These are phyloP conservation scores for Caracal caracal DNA, from an alignment of 2,113 vertebrate genomes.

Conservation along the genomic window DNA sequence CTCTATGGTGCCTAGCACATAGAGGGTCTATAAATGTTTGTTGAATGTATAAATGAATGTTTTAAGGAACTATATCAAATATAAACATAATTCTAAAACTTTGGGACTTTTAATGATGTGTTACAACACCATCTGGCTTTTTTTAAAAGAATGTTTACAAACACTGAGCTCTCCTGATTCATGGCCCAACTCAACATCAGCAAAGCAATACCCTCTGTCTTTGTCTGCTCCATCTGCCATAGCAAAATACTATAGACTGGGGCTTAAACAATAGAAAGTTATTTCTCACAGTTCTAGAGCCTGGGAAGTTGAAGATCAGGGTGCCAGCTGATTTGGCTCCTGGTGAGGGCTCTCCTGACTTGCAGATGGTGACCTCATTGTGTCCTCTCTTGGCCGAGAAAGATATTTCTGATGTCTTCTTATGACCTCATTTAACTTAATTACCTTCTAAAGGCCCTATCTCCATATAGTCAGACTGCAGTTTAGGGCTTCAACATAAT, in stretches of 20 bases:
- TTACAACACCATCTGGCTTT: neutral
- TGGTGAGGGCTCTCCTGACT: neutral
- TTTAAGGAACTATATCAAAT: slow-evolving; percentile 24
- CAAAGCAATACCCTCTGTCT: neutral
- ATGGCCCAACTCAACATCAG: neutral
- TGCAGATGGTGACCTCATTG: neutral
- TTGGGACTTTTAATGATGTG: neutral
- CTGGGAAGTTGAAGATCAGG: neutral
- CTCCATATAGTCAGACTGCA: neutral
- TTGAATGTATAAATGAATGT: neutral
- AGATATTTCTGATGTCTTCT: neutral
- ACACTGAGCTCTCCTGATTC: neutral
- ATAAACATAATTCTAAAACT: neutral
- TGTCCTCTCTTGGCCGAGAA: neutral
- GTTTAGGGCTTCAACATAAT: neutral
- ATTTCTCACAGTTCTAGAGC: neutral
- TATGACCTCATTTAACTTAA: neutral
- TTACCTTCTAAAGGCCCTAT: neutral
- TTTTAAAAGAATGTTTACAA: slow-evolving; percentile 28
- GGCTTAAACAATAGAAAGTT: neutral
- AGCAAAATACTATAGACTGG: neutral
- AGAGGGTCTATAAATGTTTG: neutral
- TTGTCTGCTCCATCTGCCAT: neutral
- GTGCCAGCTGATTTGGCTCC: neutral
- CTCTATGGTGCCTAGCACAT: neutral